A percentile compares a stretch with the other conserved stretches of the same genome.
Evolutionary conservation across 2,888 invertebrate species (phyloP).

Genomic region (Nycteola revayana): DNA sequence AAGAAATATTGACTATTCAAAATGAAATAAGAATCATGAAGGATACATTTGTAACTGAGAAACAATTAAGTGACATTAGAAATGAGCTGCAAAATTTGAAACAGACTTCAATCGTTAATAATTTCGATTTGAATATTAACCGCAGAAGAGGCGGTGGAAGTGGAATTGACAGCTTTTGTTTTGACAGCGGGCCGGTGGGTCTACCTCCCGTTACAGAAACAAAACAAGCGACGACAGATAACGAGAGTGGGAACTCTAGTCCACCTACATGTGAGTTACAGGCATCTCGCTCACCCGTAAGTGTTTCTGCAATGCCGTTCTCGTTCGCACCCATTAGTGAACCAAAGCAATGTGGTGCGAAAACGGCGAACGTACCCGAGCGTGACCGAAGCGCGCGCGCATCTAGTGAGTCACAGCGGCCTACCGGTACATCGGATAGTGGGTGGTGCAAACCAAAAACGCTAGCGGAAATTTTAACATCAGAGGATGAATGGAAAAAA

Average conservation of each 20-base stretch:
- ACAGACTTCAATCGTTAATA: too few species aligned
- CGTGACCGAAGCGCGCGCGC: conserved; percentile 1
- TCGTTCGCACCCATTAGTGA: background rate
- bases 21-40: too few species aligned
- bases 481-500: conserved; percentile 1
- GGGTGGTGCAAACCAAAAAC: conserved; percentile 1
- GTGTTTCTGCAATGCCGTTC: background rate
- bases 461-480: background rate
- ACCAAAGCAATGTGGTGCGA: background rate
- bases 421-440: background rate
- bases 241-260: background rate
- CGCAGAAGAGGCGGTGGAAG: conserved; percentile 2
- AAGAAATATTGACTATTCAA: too few species aligned
- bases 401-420: conserved; percentile 1
- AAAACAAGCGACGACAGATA: background rate
- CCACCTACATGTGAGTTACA: background rate
- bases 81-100: background rate
- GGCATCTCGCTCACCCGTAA: too few species aligned
- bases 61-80: background rate
- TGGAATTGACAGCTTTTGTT: conserved; percentile 1
- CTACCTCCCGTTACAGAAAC: conserved; percentile 1
- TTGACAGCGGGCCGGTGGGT: background rate
- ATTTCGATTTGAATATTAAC: too few species aligned
- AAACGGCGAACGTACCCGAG: conserved; percentile 1
- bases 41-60: conserved; percentile 1